Conservation (phyloP, 2,113 vertebrate species). For the Barbus barbus region DNA sequence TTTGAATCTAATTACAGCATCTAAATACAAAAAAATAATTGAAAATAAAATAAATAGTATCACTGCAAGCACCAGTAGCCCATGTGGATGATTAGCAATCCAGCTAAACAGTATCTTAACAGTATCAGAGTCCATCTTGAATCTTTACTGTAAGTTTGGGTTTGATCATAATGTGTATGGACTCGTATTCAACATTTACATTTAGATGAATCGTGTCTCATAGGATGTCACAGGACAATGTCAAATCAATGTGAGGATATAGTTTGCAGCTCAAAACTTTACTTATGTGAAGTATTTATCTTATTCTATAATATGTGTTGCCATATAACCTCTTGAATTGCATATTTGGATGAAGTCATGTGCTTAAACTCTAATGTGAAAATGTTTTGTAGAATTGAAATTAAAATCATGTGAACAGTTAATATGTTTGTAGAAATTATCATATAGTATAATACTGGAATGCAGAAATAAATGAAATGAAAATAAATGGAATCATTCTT, state of each 20-base stretch:
- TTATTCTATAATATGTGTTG: neutral
- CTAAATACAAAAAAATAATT: no score
- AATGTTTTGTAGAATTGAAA: neutral
- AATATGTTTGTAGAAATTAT: neutral
- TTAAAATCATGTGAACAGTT: neutral
- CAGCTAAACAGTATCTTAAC: no score
- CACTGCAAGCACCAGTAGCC: no score
- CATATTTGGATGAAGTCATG: neutral
- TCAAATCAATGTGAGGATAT: neutral
- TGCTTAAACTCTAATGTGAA: neutral
- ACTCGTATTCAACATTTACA: neutral
- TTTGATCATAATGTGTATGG: neutral
- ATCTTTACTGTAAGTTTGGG: neutral
- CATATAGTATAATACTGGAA: neutral
- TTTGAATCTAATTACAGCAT: no score
- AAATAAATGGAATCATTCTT: no score
- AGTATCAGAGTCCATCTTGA: no score
- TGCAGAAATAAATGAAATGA: no score
- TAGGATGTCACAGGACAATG: neutral
- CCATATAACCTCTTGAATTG: neutral
- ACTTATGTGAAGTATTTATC: neutral
- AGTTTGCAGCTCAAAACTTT: neutral
- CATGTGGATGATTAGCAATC: no score
- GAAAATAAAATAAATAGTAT: no score
- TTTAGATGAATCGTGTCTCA: neutral